Evolutionary conservation across 2,797 vertebrate genomes (phyloP), one percentile per base, ranked within the genome.

Genomic region (Astyanax mexicanus): DNA sequence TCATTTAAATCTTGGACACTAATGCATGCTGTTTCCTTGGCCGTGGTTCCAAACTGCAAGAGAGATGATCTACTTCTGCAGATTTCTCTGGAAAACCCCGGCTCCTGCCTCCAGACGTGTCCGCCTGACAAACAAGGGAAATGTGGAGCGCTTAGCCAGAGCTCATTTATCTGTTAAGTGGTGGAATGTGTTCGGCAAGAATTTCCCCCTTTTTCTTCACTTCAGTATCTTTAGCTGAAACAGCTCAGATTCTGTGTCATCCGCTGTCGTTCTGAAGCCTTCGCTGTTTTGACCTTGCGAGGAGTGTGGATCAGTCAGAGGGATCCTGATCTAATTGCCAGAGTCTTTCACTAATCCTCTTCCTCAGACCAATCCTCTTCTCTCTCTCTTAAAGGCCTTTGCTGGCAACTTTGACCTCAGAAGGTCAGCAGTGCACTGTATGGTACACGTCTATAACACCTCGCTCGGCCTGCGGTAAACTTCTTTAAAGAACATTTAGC

Each of bases 271-370:
- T 75, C 25, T 19, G n/a, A 67, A 21, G 51, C 21, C 38, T 15
- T 69, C 69, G 47, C 38, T 38, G 55, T 55, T 74, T 65, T 76
- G 79, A 74, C 81, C 79, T 57, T 57, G 78, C 35, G 29, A 13
- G 17, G 45, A 23, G 17, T 17, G 13, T 73, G 64, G 74, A 40
- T 75, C 60, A 73, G 65, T 37, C 40, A 55, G 45, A 37, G 55
- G 72, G 74, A 45, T 52, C 51, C 68, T 80, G 72, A 75, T 69
- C 74, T 37, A 73, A 71, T 54, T 49, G 35, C 38, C 21, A 72
- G 19, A 78, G 32, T 40, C 70, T 69, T 75, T 54, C 38, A 19
- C 74, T 84, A 82, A 81, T 86, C 80, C 51, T 69, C 47, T 80
- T 84, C 38, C 10, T 54, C 57, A 58, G 55, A 37, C 44, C 75